Evolutionary conservation across 2,797 vertebrate species (phyloP), one percentile per base, ranked within the genome.

Genomic region (Cyprinella venusta): DNA sequence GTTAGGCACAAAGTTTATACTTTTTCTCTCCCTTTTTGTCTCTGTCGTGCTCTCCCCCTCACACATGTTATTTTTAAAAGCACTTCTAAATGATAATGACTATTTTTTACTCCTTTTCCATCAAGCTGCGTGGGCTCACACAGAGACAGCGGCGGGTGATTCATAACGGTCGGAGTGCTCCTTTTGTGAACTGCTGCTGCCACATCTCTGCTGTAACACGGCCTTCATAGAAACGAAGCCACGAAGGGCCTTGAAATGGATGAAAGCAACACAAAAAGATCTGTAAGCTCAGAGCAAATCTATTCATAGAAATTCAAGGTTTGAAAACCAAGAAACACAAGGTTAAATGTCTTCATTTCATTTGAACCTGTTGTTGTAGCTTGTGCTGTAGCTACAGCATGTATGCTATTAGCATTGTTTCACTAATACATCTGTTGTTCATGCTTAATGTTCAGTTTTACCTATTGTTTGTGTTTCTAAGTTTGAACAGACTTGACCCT

Each of bases 81-180:
- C 2, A 74, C 87, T 91, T 90, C 88, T 89, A 89, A 90, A 92
- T 86, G 86, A 90, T 90, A 91, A 91, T 88, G 85, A 90, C 91
- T 94, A 94, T 94, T 94, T 94, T 93, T 93, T 94, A 93, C 88
- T 90, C 85, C 79, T 86, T 85, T 90, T 76, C 88, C 91, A 88
- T 81, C 83, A 79, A 84, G 85, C 90, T 86, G 90, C 81, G 92
- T 93, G 92, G 92, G 92, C 90, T 88, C 12, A 36, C 52, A 78
- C 72, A 84, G 90, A 91, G 92, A 92, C 89, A 85, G 87, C 15
- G 70, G 45, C 12, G 1, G 83, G 90, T 94, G 92, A 94, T 92
- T 94, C 93, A 94, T 85, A 70, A 85, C 80, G 81, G 21, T 84
- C 88, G 80, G 79, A 90, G 87, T 86, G 88, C 80, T 86, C 80